Base-by-base conservation (phyloP, 1,140 invertebrate species). In the Ostrea denselamellosa region DNA sequence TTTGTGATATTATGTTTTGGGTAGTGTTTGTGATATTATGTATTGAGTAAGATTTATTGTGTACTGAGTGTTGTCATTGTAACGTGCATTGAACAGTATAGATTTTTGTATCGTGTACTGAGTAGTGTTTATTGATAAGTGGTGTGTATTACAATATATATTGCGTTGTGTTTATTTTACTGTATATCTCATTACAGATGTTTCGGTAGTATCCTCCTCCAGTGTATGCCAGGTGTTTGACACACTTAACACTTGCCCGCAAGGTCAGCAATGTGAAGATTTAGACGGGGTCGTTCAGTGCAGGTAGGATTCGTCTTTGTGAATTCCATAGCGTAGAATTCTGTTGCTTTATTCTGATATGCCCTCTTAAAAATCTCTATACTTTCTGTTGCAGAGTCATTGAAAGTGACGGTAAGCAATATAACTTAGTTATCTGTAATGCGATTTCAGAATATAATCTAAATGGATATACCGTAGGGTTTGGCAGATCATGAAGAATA, bases 321-420 rank as follows among this genome's bases (percentile, higher is more conserved):
- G 0, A 14, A 17, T 17, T 77, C 12, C 22, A 28, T 77, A 34
- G 17, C 14, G 14, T 62, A 17, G 14, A 19, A 77, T 10, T 22
- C 25, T 34, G 25, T 71, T 71, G 65, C 25, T 9, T 25, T 71
- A 25, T 25, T 28, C 10, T 0, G 10, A 62, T 62, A n/a, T n/a
- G 58, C 14, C 14, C 14, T 19, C n/a, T 62, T 5, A 62, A 19
- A n/a, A 14, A n/a, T 17, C n/a, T 62, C 14, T 19, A 62, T 14
- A 19, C 10, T 14, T 44, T 71, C 8, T 77, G 14, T 77, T 77
- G 68, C 25, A 77, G 68, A 14, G 9, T 28, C 25, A 77, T 77
- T 14, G 25, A 77, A 77, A 77, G 68, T 34, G 68, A 77, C 28
- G 68, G 68, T 77, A 77, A 77, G 68, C 25, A 77, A 14, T n/a